Evolutionary conservation across 2,888 invertebrate species (phyloP).

Genomic region (Macroteleia sp.): DNA sequence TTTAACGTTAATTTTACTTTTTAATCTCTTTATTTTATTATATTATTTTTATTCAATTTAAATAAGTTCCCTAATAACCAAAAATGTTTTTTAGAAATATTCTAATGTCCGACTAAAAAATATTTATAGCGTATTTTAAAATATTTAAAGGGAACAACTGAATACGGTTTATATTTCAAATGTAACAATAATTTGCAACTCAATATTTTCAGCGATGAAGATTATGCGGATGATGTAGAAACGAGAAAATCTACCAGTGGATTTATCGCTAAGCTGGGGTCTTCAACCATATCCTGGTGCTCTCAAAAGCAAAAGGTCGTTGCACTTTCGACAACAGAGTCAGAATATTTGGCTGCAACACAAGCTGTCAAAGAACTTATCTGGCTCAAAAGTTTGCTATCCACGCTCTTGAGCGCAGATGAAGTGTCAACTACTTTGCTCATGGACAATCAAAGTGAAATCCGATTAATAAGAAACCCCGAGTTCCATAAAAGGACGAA

Average conservation of each 20-base stretch:
- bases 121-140: too few species aligned
- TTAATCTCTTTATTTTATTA: too few species aligned
- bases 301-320: constrained; percentile 17
- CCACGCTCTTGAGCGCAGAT: background rate
- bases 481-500: constrained; percentile 37
- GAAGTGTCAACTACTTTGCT: background rate
- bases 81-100: too few species aligned
- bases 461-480: constrained; percentile 27
- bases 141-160: too few species aligned
- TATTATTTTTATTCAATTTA: too few species aligned
- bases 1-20: too few species aligned
- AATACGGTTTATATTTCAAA: background rate
- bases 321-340: constrained; percentile 5
- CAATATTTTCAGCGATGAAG: constrained; percentile 46
- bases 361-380: constrained; percentile 5
- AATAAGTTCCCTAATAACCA: too few species aligned
- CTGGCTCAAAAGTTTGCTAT: constrained; percentile 2
- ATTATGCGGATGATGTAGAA: constrained; percentile 15
- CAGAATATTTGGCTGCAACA: constrained; percentile 11
- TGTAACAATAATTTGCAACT: background rate
- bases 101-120: too few species aligned
- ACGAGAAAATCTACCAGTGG: constrained; percentile 12
- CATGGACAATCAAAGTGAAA: constrained; percentile 8
- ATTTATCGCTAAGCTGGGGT: constrained; percentile 1
- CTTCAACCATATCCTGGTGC: background rate